A percentile compares a stretch with the other conserved stretches of the same genome.
Conservation (phyloP, 2,797 vertebrate genomes). For the Neomorphus geoffroyi region DNA sequence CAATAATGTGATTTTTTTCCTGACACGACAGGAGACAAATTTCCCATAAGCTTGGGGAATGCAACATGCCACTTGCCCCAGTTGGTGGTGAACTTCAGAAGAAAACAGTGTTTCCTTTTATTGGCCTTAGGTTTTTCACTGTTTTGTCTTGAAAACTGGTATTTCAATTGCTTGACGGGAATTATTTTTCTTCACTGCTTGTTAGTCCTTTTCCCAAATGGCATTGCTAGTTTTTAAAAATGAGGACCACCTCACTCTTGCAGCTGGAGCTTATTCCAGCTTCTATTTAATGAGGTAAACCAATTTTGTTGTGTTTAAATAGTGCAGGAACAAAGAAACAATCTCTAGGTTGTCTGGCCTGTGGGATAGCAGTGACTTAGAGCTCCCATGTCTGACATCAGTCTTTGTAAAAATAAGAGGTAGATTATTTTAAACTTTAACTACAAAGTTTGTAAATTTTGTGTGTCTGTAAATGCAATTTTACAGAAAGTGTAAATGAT, state of each 20-base stretch:
- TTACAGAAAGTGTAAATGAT: background rate
- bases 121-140: background rate
- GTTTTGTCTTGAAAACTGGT: conserved; percentile 16
- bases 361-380: background rate
- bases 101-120: background rate
- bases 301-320: background rate
- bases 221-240: background rate
- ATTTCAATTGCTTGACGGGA: conserved; percentile 9
- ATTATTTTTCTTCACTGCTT: background rate
- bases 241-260: conserved; percentile 1
- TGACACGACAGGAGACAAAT: background rate
- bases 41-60: conserved; percentile 5
- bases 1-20: background rate
- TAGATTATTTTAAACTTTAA: background rate
- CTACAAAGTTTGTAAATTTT: background rate
- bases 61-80: background rate
- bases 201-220: background rate
- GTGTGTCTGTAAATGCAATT: background rate
- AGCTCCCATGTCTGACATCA: background rate
- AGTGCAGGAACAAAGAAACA: background rate
- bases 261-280: background rate
- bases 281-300: background rate
- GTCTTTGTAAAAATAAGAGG: background rate
- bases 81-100: conserved; percentile 42
- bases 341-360: background rate